phyloP scores from a whole-genome alignment of 2,888 invertebrate genomes.

The Arenicola marina region DNA sequence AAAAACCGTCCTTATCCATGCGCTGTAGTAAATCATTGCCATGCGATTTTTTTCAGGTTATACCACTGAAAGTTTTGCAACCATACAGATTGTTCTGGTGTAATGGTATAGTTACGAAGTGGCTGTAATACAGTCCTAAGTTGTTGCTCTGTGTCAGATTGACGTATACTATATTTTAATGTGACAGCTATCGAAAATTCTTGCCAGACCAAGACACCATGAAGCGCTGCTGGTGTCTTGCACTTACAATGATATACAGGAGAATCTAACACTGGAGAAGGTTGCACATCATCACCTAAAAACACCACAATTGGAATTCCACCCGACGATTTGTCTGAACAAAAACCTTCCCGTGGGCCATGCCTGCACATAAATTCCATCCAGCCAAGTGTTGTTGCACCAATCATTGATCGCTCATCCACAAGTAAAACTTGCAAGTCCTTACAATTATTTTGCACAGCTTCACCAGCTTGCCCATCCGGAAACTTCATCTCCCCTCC shows the following conservation, averaged over 20 bases:
- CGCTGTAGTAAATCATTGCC: background rate
- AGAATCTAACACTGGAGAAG: constrained; percentile 23
- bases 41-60: background rate
- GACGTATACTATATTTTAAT: constrained; percentile 22
- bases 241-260: constrained; percentile 24
- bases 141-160: constrained; percentile 14
- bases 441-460: constrained; percentile 3
- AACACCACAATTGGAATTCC: constrained; percentile 33
- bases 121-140: constrained; percentile 12
- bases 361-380: constrained; percentile 12
- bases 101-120: constrained; percentile 8
- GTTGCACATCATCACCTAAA: constrained; percentile 30
- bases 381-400: constrained; percentile 12
- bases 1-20: background rate
- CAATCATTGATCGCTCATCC: constrained; percentile 6
- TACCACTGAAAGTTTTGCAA: background rate
- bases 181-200: constrained; percentile 21
- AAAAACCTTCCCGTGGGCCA: constrained; percentile 9
- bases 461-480: background rate
- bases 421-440: constrained; percentile 2
- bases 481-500: background rate
- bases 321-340: constrained; percentile 21
- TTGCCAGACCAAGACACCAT: constrained; percentile 29
- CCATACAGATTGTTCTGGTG: background rate
- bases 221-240: constrained; percentile 23